A percentile compares a stretch with the other conserved stretches of the same genome.
Evolutionary conservation across 2,113 vertebrate species (phyloP).

Genomic region (Ancistrus triradiatus): DNA sequence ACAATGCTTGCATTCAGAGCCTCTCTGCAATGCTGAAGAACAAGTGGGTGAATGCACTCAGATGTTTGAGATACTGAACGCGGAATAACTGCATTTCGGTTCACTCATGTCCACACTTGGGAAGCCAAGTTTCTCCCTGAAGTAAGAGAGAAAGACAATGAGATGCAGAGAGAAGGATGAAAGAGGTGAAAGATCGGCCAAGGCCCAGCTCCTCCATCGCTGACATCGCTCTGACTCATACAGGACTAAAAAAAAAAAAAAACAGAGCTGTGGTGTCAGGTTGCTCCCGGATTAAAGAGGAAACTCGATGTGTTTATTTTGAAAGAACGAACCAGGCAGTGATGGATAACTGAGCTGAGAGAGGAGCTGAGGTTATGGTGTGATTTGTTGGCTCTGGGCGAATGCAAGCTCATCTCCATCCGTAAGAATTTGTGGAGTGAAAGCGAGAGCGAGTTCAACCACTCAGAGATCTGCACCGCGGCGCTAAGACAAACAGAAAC

Average conservation of each 20-base stretch:
- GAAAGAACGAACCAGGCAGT: not conserved
- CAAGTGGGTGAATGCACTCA: not conserved
- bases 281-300: conserved; percentile 20
- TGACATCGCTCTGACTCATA: conserved; percentile 11
- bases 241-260: conserved; percentile 3
- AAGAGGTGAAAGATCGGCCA: too few relatives aligned
- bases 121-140: too few relatives aligned
- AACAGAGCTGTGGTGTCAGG: conserved; percentile 5
- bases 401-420: not conserved
- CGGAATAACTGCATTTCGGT: too few relatives aligned
- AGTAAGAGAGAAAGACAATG: too few relatives aligned
- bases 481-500: conserved; percentile 17
- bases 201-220: not conserved
- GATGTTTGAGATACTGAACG: too few relatives aligned
- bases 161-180: too few relatives aligned
- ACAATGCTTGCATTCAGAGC: conserved; percentile 33
- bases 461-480: not conserved
- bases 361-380: not conserved
- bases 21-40: conserved; percentile 9
- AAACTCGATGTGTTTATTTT: conserved; percentile 27
- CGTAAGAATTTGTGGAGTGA: conserved; percentile 5
- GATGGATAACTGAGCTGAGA: not conserved
- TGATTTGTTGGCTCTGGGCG: conserved; percentile 13
- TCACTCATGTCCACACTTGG: too few relatives aligned
- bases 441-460: conserved; percentile 6